Percentiles rank a stretch among this genome's conserved stretches.
These are phyloP conservation scores for Aeoliscus strigatus DNA, from an alignment of 2,797 vertebrate genomes.

Conservation along the genomic window DNA sequence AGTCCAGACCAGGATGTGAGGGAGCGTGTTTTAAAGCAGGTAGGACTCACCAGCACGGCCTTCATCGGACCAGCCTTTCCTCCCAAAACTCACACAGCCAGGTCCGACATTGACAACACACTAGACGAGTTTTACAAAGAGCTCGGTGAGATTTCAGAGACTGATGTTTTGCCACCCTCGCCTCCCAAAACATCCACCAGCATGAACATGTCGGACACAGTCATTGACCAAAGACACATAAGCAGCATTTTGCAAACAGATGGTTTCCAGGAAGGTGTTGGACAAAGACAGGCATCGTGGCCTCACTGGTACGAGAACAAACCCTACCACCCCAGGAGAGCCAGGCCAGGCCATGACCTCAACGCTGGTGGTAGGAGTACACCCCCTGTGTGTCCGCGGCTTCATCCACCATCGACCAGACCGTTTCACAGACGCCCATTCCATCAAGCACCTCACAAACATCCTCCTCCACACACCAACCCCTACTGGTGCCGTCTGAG, in stretches of 20 bases:
- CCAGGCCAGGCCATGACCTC: slow-evolving; percentile 11
- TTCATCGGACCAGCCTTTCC: slow-evolving; percentile 73
- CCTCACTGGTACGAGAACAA: slow-evolving; percentile 51
- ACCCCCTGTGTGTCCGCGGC: slow-evolving; percentile 22
- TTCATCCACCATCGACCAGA: slow-evolving; percentile 16
- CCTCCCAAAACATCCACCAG: slow-evolving; percentile 1
- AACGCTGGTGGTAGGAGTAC: neutral
- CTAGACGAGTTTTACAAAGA: slow-evolving; percentile 77
- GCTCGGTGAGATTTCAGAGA: slow-evolving; percentile 50
- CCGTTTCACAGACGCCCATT: slow-evolving; percentile 32
- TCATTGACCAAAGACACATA: neutral
- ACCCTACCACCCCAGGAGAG: slow-evolving; percentile 41
- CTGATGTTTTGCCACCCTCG: neutral
- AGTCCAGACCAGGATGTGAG: slow-evolving; percentile 12
- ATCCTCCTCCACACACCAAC: slow-evolving; percentile 8
- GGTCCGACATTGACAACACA: slow-evolving; percentile 58
- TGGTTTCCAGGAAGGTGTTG: slow-evolving; percentile 8
- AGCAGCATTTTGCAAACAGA: slow-evolving; percentile 4
- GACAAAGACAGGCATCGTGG: slow-evolving; percentile 26
- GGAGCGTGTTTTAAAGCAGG: slow-evolving; percentile 55
- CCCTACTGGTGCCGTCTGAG: slow-evolving; percentile 2
- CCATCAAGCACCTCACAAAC: slow-evolving; percentile 15
- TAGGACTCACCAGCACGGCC: slow-evolving; percentile 64
- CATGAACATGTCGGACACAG: neutral
- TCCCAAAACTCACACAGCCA: slow-evolving; percentile 1